These are phyloP conservation scores for Drosophila pallidifrons DNA, from an alignment of 1,140 invertebrate genomes.

Conservation along the genomic window DNA sequence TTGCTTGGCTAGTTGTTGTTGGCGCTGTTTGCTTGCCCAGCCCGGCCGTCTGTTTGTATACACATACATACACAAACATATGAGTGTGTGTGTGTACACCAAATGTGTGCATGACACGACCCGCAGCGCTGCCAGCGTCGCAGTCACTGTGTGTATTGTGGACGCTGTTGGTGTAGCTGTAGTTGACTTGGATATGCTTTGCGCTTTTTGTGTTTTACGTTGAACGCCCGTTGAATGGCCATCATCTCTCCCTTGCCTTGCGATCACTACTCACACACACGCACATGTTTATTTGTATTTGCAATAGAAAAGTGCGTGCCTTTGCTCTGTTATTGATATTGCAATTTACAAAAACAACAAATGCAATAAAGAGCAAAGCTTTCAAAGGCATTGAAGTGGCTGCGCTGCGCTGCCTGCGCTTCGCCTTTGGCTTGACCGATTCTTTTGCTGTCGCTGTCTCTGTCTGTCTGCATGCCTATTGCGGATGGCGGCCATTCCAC, in stretches of 20 bases:
- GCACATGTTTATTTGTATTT: slow-evolving; percentile 2
- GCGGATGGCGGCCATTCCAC: slow-evolving; percentile 47
- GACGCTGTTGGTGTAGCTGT: slow-evolving; percentile 32
- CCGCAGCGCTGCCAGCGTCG: slow-evolving; percentile 53
- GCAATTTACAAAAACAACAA: slow-evolving; percentile 8
- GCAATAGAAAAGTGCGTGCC: slow-evolving; percentile 23
- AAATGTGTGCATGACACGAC: slow-evolving; percentile 72
- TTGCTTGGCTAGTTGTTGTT: slow-evolving; percentile 53
- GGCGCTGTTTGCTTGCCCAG: slow-evolving; percentile 58
- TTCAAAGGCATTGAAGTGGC: neutral
- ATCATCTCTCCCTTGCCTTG: slow-evolving; percentile 4
- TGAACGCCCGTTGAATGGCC: slow-evolving; percentile 13
- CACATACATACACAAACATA: neutral
- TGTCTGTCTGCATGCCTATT: slow-evolving; percentile 19
- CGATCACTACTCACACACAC: slow-evolving; percentile 19
- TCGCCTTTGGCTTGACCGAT: slow-evolving; percentile 16
- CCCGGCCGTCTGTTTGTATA: slow-evolving; percentile 31
- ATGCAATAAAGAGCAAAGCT: neutral
- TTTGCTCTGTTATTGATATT: slow-evolving; percentile 12
- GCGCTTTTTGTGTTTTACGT: slow-evolving; percentile 39
- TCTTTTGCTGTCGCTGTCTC: neutral
- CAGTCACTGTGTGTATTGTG: slow-evolving; percentile 28
- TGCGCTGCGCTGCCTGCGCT: slow-evolving; percentile 10
- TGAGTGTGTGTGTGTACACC: slow-evolving; percentile 36
- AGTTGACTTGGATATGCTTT: slow-evolving; percentile 44